These are phyloP conservation scores for Seriola rivoliana DNA, from an alignment of 2,113 vertebrate genomes.

Conservation along the genomic window DNA sequence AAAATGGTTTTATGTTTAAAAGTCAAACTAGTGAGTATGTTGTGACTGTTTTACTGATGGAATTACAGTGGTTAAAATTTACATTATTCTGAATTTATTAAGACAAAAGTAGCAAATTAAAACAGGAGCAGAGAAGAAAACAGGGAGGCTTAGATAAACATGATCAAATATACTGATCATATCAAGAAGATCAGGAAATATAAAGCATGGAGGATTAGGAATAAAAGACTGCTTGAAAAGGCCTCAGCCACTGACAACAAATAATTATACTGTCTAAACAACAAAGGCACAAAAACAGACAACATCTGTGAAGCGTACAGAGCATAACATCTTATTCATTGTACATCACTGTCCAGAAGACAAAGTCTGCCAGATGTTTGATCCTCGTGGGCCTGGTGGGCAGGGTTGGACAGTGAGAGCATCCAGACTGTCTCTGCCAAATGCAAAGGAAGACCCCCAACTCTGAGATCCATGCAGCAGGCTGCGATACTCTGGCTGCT, in stretches of 20 bases:
- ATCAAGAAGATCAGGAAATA: too few species aligned
- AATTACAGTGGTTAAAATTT: too few species aligned
- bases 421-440: conserved; percentile 56
- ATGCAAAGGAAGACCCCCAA: conserved; percentile 61
- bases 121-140: too few species aligned
- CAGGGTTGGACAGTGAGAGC: conserved; percentile 46
- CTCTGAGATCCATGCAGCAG: conserved; percentile 68
- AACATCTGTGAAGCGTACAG: neutral
- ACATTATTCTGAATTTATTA: too few species aligned
- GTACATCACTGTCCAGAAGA: conserved; percentile 36
- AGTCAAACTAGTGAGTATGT: too few species aligned
- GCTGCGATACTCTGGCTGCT: conserved; percentile 69
- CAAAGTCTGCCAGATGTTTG: conserved; percentile 58
- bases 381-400: conserved; percentile 42
- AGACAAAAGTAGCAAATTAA: too few species aligned
- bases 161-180: too few species aligned
- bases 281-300: neutral
- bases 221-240: neutral
- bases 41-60: too few species aligned
- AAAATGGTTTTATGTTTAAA: too few species aligned
- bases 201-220: too few species aligned
- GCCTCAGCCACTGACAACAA: neutral
- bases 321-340: conserved; percentile 38
- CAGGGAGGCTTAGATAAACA: too few species aligned
- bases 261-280: neutral